These are phyloP conservation scores for Perodicticus potto DNA, from an alignment of 2,797 vertebrate species.

Conservation along the genomic window DNA sequence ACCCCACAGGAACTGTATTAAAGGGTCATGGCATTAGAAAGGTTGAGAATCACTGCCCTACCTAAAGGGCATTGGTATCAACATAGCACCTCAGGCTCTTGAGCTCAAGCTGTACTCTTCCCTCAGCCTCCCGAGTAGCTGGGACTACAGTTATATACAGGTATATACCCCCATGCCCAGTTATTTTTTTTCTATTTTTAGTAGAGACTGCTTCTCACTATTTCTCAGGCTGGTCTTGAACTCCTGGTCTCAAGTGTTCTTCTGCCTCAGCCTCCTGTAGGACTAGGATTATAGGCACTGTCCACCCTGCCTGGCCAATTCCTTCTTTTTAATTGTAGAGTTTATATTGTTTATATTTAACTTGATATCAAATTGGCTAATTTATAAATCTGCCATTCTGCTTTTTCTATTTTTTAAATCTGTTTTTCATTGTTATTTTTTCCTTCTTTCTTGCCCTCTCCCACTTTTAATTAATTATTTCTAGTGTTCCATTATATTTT, in stretches of 20 bases:
- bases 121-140: neutral
- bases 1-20: too few species aligned
- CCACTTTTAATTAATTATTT: neutral
- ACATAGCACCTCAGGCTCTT: neutral
- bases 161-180: too few species aligned
- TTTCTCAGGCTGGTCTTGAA: neutral
- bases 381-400: neutral
- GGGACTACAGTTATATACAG: neutral
- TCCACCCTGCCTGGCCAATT: neutral
- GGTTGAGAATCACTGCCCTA: too few species aligned
- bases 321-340: neutral
- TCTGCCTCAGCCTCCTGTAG: neutral
- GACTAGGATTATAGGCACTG: neutral
- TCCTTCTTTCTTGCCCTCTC: neutral
- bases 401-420: slow-evolving; percentile 13
- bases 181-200: too few species aligned
- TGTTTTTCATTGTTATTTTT: neutral
- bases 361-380: neutral
- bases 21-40: too few species aligned
- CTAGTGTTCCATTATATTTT: neutral
- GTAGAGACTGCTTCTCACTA: too few species aligned
- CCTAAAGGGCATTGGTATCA: neutral
- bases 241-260: neutral
- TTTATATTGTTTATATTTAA: neutral
- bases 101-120: neutral